Conservation (phyloP, 1,140 invertebrate genomes). For the Drosophila albomicans region DNA sequence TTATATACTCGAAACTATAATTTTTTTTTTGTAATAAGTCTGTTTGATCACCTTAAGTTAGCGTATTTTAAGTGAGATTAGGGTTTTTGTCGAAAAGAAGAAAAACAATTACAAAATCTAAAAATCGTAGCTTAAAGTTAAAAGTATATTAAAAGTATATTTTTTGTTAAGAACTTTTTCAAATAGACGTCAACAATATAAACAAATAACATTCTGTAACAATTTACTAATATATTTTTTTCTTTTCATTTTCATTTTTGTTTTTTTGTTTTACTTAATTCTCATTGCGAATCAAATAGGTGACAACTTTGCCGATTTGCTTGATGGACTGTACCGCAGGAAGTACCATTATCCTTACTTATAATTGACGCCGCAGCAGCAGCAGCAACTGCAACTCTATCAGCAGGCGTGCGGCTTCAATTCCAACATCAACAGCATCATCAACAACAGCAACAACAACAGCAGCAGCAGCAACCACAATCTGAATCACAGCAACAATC, state of each 20-base stretch:
- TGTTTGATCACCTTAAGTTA: slow-evolving; percentile 23
- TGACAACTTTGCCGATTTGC: slow-evolving; percentile 81
- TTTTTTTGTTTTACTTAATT: slow-evolving; percentile 21
- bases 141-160: not conserved
- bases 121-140: slow-evolving; percentile 31
- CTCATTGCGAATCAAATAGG: slow-evolving; percentile 39
- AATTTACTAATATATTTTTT: slow-evolving; percentile 49
- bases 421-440: slow-evolving; percentile 45
- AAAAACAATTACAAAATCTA: slow-evolving; percentile 11
- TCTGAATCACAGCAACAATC: slow-evolving; percentile 44
- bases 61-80: slow-evolving; percentile 34
- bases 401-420: slow-evolving; percentile 71
- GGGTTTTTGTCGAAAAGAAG: slow-evolving; percentile 21
- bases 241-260: too few species aligned
- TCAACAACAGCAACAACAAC: slow-evolving; percentile 31
- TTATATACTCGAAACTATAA: not conserved
- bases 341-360: slow-evolving; percentile 85
- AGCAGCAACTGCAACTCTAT: slow-evolving; percentile 75
- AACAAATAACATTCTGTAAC: not conserved
- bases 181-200: slow-evolving; percentile 36
- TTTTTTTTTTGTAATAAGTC: not conserved
- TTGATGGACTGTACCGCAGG: slow-evolving; percentile 82
- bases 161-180: slow-evolving; percentile 48
- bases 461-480: slow-evolving; percentile 54
- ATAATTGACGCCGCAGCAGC: slow-evolving; percentile 81